Evolutionary conservation across 2,888 invertebrate genomes (phyloP), one percentile per base, ranked within the genome.

Genomic region (Drosophila kambysellisi): DNA sequence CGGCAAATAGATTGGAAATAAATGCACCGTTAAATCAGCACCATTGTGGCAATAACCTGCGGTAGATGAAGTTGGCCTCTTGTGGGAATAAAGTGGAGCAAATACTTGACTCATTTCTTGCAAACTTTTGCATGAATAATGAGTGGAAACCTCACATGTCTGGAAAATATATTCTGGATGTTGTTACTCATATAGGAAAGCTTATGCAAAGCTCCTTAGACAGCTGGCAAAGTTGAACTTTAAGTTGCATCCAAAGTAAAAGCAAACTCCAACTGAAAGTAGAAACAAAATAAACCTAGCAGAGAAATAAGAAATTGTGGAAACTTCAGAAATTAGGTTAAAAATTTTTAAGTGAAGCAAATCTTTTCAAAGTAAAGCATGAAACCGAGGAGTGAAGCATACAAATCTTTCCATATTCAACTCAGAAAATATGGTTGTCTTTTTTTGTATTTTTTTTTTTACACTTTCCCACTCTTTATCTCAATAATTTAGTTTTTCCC

Each of bases 1-100:
- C 78, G 54, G 76, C 82, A 83, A 83, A 83, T 83, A 83, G 88
- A 83, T 83, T 88, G 83, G 72, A 82, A 82, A 84, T 84, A 84
- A 84, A 88, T 85, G 79, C 80, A 70, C 82, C 80, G 82, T 88
- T 83, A 88, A 84, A 88, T 87, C 85, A 76, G 76, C 74, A 74
- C 81, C 68, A 82, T 77, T 81, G 78, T 72, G 77, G 77, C 72
- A 39, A 81, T 60, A 66, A 64, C 30, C 25, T 25, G 35, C 41
- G 33, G 32, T 4, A 33, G 53, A 35, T 15, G 20, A 51, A 48
- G 29, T 62, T 48, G 29, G 46, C 20, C 52, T 33, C 50, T 39
- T 39, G 29, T 37, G 11, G 43, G 50, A 39, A 15, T 50, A 48
- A 56, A 30, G 50, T 57, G 52, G 37, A 51, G 54, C 37, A 25